Evolutionary conservation across 2,113 vertebrate genomes (phyloP), one percentile per base, ranked within the genome.

Genomic region (Sapayoa aenigma): DNA sequence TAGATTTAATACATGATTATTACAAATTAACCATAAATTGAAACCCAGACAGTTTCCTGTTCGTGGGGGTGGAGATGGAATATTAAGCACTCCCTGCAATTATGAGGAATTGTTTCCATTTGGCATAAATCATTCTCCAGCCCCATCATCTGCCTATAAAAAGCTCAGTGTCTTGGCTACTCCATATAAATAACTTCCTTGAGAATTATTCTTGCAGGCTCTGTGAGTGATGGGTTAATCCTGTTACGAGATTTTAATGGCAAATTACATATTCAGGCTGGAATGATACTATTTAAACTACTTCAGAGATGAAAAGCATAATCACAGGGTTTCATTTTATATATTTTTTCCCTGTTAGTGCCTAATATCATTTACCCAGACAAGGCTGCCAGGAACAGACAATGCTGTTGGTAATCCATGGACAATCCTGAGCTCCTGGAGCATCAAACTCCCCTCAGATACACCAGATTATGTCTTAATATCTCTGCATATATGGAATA

Each of bases 71-170:
- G 21, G 92, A 89, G 78, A 92, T 81, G 75, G 88, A 81, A 82
- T 89, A 94, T 87, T 74, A 93, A 96, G 80, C 27, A 77, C 82
- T 94, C 22, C 23, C 28, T 52, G 71, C 92, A 95, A 81, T 89
- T 91, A 93, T 73, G 52, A 92, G 68, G 84, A 91, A 95, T 93
- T 95, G 88, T 95, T 94, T 95, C 96, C 92, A 92, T 95, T 95
- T 95, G 95, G 67, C 81, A 94, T 91, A 21, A 93, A 95, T 96
- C 93, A 92, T 75, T 19, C 74, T 56, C 39, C 74, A 72, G 58
- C 16, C 88, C 94, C 93, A 85, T 94, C 72, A 83, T 56, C 75
- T 72, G 91, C 84, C 84, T 6, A 2, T 20, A 65, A 50, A 92
- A 84, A 91, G 81, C 44, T 3, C 42, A 14, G 58, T 80, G 88